phyloP scores from a whole-genome alignment of 2,797 vertebrate species.

The Garrulus glandarius region DNA sequence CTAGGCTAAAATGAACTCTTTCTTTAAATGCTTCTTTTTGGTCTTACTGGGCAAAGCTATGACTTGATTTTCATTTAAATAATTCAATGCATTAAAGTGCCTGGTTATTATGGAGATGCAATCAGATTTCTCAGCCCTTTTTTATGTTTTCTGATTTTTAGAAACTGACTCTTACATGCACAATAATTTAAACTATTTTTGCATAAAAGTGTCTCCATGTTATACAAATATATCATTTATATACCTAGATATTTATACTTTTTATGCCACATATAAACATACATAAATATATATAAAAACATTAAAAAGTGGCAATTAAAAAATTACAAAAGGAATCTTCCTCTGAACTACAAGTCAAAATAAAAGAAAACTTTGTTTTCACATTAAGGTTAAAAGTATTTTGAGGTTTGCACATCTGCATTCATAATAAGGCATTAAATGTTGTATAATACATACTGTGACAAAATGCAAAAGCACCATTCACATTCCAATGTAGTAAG shows the following conservation, averaged over 20 bases:
- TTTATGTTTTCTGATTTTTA: background rate
- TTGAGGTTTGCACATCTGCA: background rate
- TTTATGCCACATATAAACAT: background rate
- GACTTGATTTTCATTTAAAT: background rate
- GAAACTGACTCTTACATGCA: background rate
- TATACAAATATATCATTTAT: background rate
- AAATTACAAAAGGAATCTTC: background rate
- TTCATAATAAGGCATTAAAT: slow-evolving; percentile 45
- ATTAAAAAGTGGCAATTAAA: background rate
- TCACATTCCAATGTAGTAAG: slow-evolving; percentile 2
- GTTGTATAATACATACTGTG: background rate
- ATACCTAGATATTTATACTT: background rate
- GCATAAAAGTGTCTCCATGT: background rate
- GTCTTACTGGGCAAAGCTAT: background rate
- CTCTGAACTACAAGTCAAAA: background rate
- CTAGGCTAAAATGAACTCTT: background rate
- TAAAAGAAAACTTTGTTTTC: background rate
- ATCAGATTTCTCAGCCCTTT: background rate
- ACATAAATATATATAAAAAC: background rate
- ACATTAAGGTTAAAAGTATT: background rate
- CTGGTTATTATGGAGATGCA: background rate
- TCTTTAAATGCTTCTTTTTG: background rate
- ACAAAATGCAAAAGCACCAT: slow-evolving; percentile 7
- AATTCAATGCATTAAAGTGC: background rate
- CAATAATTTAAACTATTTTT: background rate